Evolutionary conservation across 2,888 invertebrate genomes (phyloP).

Genomic region (Melieria crassipennis): DNA sequence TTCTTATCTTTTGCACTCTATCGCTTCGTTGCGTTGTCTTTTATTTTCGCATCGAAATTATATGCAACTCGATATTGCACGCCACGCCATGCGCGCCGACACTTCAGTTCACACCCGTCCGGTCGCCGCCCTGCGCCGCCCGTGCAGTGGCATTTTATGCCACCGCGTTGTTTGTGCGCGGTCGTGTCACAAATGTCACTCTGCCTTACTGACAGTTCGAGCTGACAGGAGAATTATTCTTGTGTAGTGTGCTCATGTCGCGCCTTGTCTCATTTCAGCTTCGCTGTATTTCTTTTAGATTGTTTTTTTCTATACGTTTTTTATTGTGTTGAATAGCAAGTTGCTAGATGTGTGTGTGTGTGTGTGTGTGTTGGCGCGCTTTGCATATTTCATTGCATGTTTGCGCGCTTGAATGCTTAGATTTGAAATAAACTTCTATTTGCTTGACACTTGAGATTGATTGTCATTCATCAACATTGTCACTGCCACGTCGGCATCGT

Average conservation of each 20-base stretch:
- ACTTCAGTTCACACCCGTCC: no score
- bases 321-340: constrained; percentile 11
- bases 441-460: constrained; percentile 61
- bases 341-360: not conserved
- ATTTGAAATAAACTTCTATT: constrained; percentile 58
- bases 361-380: not conserved
- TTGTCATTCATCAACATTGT: constrained; percentile 57
- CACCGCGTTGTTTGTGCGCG: not conserved
- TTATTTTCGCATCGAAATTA: not conserved
- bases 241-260: constrained; percentile 32
- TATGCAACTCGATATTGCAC: constrained; percentile 30
- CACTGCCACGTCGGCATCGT: constrained; percentile 27
- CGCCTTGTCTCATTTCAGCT: constrained; percentile 1
- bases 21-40: no score
- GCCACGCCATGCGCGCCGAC: not conserved
- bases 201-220: constrained; percentile 28
- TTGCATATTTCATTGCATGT: not conserved
- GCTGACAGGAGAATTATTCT: constrained; percentile 37
- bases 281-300: constrained; percentile 20
- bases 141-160: no score
- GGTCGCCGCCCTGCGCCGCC: no score
- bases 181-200: constrained; percentile 34
- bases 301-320: constrained; percentile 13
- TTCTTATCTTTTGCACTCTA: no score
- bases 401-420: constrained; percentile 34